These are phyloP conservation scores for Parnassius smintheus DNA, from an alignment of 2,888 invertebrate species.

Conservation along the genomic window DNA sequence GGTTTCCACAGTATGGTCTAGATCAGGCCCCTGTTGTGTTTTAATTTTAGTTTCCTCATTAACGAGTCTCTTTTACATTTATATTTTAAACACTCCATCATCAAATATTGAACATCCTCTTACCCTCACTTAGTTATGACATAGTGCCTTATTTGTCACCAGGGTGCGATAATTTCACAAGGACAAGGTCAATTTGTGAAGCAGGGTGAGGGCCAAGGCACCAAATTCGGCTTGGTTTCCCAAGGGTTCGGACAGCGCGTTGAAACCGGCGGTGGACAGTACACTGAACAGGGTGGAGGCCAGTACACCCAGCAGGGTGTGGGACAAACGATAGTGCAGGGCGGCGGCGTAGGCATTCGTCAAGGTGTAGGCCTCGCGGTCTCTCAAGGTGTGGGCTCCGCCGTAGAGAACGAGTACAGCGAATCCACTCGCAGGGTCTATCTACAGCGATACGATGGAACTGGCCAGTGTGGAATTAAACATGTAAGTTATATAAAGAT, in stretches of 20 bases:
- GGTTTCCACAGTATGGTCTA: too few species aligned
- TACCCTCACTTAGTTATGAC: too few species aligned
- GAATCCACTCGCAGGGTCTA: conserved; percentile 56
- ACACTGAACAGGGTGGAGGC: conserved; percentile 31
- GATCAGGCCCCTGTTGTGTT: too few species aligned
- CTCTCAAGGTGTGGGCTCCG: conserved; percentile 41
- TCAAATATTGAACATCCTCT: too few species aligned
- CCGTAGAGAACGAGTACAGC: conserved; percentile 54
- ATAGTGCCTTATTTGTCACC: background rate
- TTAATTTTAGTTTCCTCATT: too few species aligned
- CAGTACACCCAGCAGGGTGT: conserved; percentile 8
- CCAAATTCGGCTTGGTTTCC: conserved; percentile 23
- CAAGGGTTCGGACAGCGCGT: conserved; percentile 22
- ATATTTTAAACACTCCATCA: too few species aligned
- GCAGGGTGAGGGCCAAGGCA: conserved; percentile 25
- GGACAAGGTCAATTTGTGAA: conserved; percentile 28
- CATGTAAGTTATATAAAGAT: conserved; percentile 54
- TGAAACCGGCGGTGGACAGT: conserved; percentile 30
- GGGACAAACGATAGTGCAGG: background rate
- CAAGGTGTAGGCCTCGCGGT: conserved; percentile 33
- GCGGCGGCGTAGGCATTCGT: background rate
- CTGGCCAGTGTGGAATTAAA: conserved; percentile 61
- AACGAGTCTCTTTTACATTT: too few species aligned
- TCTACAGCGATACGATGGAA: conserved; percentile 51
- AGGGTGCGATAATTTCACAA: conserved; percentile 26